Base-by-base conservation (phyloP, 53 echinoderm and acorn worm genomes). In the Pentamera pediparva region DNA sequence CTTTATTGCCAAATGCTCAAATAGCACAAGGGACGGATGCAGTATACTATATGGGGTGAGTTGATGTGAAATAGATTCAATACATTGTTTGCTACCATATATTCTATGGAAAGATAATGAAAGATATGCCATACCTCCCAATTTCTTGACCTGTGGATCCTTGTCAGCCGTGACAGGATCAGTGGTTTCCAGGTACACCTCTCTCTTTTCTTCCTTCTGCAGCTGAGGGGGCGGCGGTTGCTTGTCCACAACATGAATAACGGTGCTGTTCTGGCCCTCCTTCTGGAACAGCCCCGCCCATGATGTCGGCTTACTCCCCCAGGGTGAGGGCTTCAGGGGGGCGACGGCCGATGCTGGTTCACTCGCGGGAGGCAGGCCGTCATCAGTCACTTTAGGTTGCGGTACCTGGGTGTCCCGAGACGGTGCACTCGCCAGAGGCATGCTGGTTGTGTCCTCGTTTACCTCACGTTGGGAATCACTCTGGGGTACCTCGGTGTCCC, bases 271-370 rank as follows among this genome's bases (percentile, higher is more conserved):
- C 29, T 29, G 35, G 19, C 48, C 51, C 8, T 78, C 59, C 30
- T 81, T 79, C 52, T 80, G 88, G 58, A 96, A 96, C 60, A 96
- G 74, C 32, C 91, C 80, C 6, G 96, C 90, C 96, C 96, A 96
- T 10, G 91, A 88, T 13, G 82, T 82, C 5, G 65, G 70, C 21
- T 86, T 82, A n/a, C 36, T 22, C 32, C 51, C 25, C 54, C 65
- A 37, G 25, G 65, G 20, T 45, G 29, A 24, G 64, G 51, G 56
- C 48, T 67, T 67, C 4, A 77, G 76, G 0, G 49, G 57, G 21
- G 85, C 79, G n/a, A 59, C 43, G 5, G 70, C 72, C 41, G 76
- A 59, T 9, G 56, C 18, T 54, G 4, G 3, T 54, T 54, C 54
- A 1, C 25, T 11, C 6, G 54, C 9, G 28, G 54, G 8, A 9